Evolutionary conservation across 2,113 vertebrate species (phyloP).

Genomic region (Mus musculus): DNA sequence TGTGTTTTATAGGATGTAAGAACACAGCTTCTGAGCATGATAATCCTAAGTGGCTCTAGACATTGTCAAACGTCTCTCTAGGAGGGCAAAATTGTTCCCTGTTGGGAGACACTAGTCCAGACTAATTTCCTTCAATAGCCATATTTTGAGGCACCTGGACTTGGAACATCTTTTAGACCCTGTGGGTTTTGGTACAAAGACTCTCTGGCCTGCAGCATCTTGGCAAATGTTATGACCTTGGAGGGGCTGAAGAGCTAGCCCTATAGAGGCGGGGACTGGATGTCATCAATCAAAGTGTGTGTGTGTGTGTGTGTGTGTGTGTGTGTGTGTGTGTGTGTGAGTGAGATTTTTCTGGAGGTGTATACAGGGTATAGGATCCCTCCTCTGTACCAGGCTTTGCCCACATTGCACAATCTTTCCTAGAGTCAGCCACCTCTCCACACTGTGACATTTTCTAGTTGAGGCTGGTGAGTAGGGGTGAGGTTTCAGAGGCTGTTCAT

Average conservation of each 20-base stretch:
- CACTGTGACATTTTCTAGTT: background rate
- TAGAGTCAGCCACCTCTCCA: background rate
- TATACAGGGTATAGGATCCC: background rate
- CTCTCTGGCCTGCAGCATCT: background rate
- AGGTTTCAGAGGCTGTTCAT: background rate
- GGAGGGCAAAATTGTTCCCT: background rate
- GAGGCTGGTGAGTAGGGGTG: too few species aligned
- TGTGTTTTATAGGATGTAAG: background rate
- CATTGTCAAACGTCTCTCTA: background rate
- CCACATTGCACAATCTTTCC: background rate
- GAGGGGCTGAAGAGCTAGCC: background rate
- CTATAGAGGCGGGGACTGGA: background rate
- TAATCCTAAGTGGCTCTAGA: conserved; percentile 10
- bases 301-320: background rate
- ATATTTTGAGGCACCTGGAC: background rate
- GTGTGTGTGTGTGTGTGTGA: background rate
- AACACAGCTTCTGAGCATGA: background rate
- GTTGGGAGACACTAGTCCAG: background rate
- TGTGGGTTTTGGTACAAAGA: background rate
- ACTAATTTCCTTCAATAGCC: background rate
- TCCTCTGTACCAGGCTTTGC: background rate
- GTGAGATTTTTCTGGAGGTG: background rate
- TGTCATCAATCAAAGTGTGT: background rate
- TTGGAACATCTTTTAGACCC: background rate
- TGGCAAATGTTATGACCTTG: background rate